Evolutionary conservation across 2,113 vertebrate genomes (phyloP), one percentile per base, ranked within the genome.

Genomic region (Ochotona princeps): DNA sequence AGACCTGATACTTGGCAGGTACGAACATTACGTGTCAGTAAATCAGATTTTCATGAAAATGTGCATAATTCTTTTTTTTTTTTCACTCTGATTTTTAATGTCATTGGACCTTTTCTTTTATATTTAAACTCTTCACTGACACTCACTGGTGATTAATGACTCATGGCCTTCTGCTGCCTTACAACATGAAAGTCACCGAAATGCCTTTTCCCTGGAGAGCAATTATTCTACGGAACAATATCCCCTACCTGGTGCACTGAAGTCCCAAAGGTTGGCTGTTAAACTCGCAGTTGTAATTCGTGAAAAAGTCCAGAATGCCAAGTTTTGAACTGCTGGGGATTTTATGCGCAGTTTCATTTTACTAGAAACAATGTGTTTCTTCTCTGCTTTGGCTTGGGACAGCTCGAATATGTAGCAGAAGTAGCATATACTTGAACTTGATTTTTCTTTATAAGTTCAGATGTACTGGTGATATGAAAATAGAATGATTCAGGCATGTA

Each of bases 151-250:
- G 93, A 94, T 97, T 96, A 95, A 97, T 96, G 96, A 91, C 78
- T 90, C 61, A 73, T 65, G 84, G 73, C 83, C 93, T 96, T 89
- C 51, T 95, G 95, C 94, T 95, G 96, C 93, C 92, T 96, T 96
- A 90, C 67, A 96, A 96, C 97, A 97, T 96, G 96, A 97, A 97
- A 97, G 95, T 93, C 94, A 95, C 86, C 92, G 84, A 96, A 96
- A 97, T 91, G 90, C 95, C 96, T 96, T 93, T 93, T 87, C 96
- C 92, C 81, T 87, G 44, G 90, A 91, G 94, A 93, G 93, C 88
- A 95, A 95, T 97, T 97, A 90, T 90, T 94, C 65, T 92, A 63
- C 93, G 94, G 84, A 94, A 95, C 87, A 95, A 84, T 75, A 92
- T 92, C 54, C 93, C 95, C 83, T 97, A 96, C 87, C 89, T 97